phyloP scores from a whole-genome alignment of 2,888 invertebrate species.

The Nemapogon koenigi region DNA sequence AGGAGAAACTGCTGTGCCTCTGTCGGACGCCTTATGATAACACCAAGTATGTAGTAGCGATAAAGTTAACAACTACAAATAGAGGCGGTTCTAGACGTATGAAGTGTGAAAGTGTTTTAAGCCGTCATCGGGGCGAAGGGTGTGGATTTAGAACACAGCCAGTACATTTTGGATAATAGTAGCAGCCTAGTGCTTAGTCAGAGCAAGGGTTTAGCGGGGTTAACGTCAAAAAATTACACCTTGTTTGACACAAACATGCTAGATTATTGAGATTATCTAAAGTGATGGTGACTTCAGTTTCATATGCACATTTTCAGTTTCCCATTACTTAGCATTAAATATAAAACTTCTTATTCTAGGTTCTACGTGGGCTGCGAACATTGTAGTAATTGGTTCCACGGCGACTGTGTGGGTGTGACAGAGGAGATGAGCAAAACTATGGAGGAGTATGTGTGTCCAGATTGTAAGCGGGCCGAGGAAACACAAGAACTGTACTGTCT shows the following conservation, averaged over 20 bases:
- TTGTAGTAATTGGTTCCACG: slow-evolving; percentile 99
- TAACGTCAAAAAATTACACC: too few relatives aligned
- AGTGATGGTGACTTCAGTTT: neutral
- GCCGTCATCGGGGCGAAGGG: too few relatives aligned
- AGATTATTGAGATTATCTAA: too few relatives aligned
- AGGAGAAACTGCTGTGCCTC: slow-evolving; percentile 87
- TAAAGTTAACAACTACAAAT: too few relatives aligned
- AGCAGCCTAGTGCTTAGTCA: too few relatives aligned
- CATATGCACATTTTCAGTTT: neutral
- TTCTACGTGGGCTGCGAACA: slow-evolving; percentile 98
- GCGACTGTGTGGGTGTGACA: slow-evolving; percentile 92
- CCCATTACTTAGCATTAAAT: neutral
- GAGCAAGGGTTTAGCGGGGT: too few relatives aligned
- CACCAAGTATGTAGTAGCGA: slow-evolving; percentile 72
- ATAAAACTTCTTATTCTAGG: slow-evolving; percentile 40
- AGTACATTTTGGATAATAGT: too few relatives aligned
- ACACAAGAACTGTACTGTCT: slow-evolving; percentile 95
- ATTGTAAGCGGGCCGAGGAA: slow-evolving; percentile 85
- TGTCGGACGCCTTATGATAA: slow-evolving; percentile 96
- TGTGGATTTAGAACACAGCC: too few relatives aligned
- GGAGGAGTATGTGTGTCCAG: slow-evolving; percentile 88
- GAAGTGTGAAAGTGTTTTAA: too few relatives aligned
- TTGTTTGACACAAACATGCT: too few relatives aligned
- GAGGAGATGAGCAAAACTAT: slow-evolving; percentile 90
- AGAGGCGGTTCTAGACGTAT: too few relatives aligned